Base-by-base conservation (phyloP, 2,888 invertebrate genomes). In the Dicyrtoma fusca region DNA sequence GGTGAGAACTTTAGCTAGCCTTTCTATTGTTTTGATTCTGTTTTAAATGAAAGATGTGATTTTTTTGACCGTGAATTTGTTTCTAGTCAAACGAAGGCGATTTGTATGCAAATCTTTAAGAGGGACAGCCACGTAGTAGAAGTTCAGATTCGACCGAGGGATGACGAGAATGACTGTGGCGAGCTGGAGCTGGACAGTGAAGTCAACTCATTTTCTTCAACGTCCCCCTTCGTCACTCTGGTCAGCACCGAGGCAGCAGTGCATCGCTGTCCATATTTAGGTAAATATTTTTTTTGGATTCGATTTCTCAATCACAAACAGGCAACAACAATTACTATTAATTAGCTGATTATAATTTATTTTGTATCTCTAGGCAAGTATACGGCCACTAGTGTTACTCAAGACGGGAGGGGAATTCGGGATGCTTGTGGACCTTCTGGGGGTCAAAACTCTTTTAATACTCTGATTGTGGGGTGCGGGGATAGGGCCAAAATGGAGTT, bases 51-150 rank as follows among this genome's bases (percentile, higher is more conserved):
- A 45, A 45, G 13, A 45, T 17, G n/a, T 49, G 49, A 49, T 49
- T 23, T 55, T n/a, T 42, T 61, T 66, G 13, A 34, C 10, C 10
- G 34, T 34, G n/a, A n/a, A n/a, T n/a, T n/a, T n/a, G n/a, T n/a
- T n/a, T 69, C 2, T 49, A 79, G 79, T 81, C 89, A 91, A 81
- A 91, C 90, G 25, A 92, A 92, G 4, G 91, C 91, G 83, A 88
- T 90, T 53, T 92, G 92, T 82, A 89, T 92, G 86, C 87, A 88
- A 80, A 89, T 92, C 83, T 88, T 89, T 83, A 88, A 88, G 69
- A 87, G 92, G 68, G 90, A 88, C 73, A 86, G 87, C 61, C 88
- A 88, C 80, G 90, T 92, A 21, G 88, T 92, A 79, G 91, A 92
- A 84, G 86, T 91, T 74, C 89, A 89, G 82, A 77, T 77, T 72